A percentile compares a stretch with the other conserved stretches of the same genome.
Conservation (phyloP, 2,797 vertebrate species). For the Sebastolobus alascanus region DNA sequence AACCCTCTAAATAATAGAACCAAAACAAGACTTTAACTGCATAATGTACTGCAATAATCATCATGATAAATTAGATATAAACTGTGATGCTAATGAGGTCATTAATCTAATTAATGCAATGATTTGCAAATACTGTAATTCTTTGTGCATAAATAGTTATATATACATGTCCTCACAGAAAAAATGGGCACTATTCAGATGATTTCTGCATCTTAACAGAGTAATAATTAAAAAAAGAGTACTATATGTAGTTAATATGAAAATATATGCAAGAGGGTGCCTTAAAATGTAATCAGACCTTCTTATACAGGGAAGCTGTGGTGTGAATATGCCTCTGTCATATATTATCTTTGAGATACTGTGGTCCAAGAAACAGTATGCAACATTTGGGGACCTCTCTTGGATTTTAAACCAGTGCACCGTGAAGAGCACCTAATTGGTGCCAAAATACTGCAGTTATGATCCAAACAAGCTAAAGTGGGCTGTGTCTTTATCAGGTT, state of each 20-base stretch:
- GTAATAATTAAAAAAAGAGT: neutral
- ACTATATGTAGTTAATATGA: neutral
- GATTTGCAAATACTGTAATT: neutral
- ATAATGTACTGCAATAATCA: slow-evolving; percentile 32
- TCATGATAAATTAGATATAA: slow-evolving; percentile 32
- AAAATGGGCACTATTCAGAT: slow-evolving; percentile 5
- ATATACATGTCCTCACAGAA: neutral
- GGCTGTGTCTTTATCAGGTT: neutral
- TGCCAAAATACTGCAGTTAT: neutral
- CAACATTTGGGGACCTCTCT: slow-evolving; percentile 21
- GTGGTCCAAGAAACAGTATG: slow-evolving; percentile 1
- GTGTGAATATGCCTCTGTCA: slow-evolving; percentile 1
- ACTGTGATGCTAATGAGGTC: slow-evolving; percentile 30
- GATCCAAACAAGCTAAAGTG: slow-evolving; percentile 15
- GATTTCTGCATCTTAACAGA: neutral
- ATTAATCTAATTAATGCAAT: slow-evolving; percentile 29
- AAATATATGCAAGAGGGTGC: slow-evolving; percentile 5
- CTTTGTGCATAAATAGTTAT: neutral
- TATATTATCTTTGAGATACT: slow-evolving; percentile 22
- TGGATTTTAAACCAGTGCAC: slow-evolving; percentile 33
- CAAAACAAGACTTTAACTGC: slow-evolving; percentile 26
- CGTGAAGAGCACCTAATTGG: slow-evolving; percentile 23
- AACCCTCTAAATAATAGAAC: slow-evolving; percentile 38
- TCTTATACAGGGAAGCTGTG: neutral
- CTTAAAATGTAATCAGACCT: slow-evolving; percentile 12